Base-by-base conservation (phyloP, 92 coral and sea anemone genomes). In the Palythoa grandis region DNA sequence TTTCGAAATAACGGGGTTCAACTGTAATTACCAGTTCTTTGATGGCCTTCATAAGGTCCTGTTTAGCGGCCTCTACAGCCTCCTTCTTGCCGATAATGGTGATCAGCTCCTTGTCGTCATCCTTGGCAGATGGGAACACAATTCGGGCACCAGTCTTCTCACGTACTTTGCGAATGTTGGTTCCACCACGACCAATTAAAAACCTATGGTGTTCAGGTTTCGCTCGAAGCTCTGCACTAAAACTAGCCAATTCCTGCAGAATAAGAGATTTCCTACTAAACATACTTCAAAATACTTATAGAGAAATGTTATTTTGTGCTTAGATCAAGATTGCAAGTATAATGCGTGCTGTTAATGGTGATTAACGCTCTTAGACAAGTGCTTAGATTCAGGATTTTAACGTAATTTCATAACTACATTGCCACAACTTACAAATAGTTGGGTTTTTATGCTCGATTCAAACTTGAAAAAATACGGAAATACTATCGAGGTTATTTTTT, bases 141-240 rank as follows among this genome's bases (percentile, higher is more conserved):
- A 97, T 91, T 48, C 99, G 92, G 3, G 99, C 99, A 9, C 99
- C 99, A 13, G 99, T 97, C 57, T 95, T 91, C 83, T 97, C 99
- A 17, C 99, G 99, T 61, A 97, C 99, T 85, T 97, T 97, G 76
- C 96, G 92, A 65, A 97, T 97, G 74, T 89, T 95, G 37, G 94
- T 89, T 15, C 99, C 99, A 15, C 99, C 99, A 15, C 99, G 94
- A 8, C 99, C 99, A 78, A 95, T 97, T 94, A 97, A 88, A 91
- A 97, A 97, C 4, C 99, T 90, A 87, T 97, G 99, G 72, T 97
- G 98, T 67, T 97, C 98, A 11, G 97, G 97, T 77, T 97, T 97
- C 52, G 99, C 99, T 35, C 94, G 94, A 66, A 97, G 89, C 79
- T 95, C 98, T 40, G 90, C 93, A 17, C 90, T 95, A 75, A 70